These are phyloP conservation scores for Manduca sexta DNA, from an alignment of 1,140 invertebrate genomes.

Conservation along the genomic window DNA sequence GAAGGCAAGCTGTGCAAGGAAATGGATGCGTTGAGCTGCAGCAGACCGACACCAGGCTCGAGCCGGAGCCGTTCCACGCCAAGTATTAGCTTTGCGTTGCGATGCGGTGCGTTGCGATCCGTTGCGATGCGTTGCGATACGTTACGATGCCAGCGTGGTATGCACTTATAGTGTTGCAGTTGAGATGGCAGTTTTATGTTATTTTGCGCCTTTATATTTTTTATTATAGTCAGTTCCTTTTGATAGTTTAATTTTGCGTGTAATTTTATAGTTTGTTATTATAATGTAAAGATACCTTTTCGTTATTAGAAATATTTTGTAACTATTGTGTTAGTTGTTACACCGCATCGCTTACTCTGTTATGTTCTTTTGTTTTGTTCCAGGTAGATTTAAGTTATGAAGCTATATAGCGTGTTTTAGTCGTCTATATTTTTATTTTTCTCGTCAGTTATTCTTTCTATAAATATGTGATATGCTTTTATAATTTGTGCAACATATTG, in stretches of 20 bases:
- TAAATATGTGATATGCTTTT: too few species aligned
- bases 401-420: not conserved
- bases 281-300: not conserved
- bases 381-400: not conserved
- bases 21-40: constrained; percentile 52
- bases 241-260: not conserved
- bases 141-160: too few species aligned
- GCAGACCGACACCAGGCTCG: constrained; percentile 34
- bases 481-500: too few species aligned
- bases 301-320: not conserved
- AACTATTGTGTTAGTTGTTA: not conserved
- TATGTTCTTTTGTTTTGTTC: not conserved
- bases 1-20: constrained; percentile 62
- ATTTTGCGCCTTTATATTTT: not conserved
- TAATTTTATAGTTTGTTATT: not conserved
- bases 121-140: too few species aligned
- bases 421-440: not conserved
- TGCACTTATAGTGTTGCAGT: too few species aligned
- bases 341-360: not conserved
- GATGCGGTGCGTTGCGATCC: too few species aligned
- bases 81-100: constrained; percentile 11
- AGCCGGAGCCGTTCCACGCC: constrained; percentile 21
- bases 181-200: too few species aligned
- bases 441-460: too few species aligned
- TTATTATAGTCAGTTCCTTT: not conserved